Evolutionary conservation across 2,797 vertebrate species (phyloP).

Genomic region (Phrynocephalus forsythii): DNA sequence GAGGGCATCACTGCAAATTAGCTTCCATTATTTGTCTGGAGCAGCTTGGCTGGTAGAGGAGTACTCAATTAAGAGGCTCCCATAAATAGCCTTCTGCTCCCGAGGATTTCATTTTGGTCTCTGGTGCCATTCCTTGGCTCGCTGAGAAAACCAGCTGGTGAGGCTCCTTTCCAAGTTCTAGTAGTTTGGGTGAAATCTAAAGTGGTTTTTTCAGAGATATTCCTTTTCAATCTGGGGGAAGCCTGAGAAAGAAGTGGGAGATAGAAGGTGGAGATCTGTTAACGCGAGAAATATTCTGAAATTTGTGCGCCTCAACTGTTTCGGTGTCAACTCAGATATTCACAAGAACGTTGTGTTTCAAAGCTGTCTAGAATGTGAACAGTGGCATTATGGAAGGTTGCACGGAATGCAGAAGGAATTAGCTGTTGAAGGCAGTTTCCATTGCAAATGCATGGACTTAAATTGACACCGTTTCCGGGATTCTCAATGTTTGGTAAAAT

Average conservation of each 20-base stretch:
- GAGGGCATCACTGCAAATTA: constrained; percentile 29
- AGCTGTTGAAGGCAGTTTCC: not conserved
- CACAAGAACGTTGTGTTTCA: not conserved
- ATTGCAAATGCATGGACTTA: not conserved
- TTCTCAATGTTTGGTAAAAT: no score
- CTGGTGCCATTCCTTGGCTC: not conserved
- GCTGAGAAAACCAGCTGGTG: constrained; percentile 13
- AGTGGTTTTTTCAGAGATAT: not conserved
- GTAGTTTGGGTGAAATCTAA: not conserved
- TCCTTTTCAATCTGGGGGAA: not conserved
- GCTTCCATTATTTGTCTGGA: constrained; percentile 32
- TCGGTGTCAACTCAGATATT: not conserved
- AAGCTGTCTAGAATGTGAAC: not conserved
- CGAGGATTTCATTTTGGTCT: constrained; percentile 9
- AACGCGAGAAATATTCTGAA: not conserved
- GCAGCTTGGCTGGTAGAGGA: constrained; percentile 5
- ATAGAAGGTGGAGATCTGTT: no score
- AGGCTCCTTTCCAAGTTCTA: constrained; percentile 8
- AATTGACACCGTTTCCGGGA: no score
- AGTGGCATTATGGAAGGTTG: no score
- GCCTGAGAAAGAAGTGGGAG: no score
- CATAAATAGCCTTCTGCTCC: constrained; percentile 23
- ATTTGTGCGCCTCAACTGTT: not conserved
- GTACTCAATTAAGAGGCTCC: constrained; percentile 18
- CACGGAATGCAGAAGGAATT: not conserved